These are phyloP conservation scores for Gadus macrocephalus DNA, from an alignment of 2,113 vertebrate genomes.

Conservation along the genomic window DNA sequence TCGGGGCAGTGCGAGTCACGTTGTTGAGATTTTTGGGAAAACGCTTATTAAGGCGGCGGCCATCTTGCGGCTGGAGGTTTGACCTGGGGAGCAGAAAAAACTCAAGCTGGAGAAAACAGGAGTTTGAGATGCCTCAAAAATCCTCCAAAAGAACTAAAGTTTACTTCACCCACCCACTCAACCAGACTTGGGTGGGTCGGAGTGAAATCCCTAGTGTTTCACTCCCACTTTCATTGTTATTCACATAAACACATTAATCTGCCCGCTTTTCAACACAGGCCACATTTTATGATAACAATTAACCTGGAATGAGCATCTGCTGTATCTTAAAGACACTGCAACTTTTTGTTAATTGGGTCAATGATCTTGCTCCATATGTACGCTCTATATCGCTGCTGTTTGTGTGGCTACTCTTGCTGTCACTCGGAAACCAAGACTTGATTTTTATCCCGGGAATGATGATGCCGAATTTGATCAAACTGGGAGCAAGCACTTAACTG, in stretches of 20 bases:
- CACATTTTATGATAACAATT: conserved; percentile 56
- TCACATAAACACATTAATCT: conserved; percentile 56
- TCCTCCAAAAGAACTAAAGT: conserved; percentile 6
- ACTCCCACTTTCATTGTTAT: conserved; percentile 25
- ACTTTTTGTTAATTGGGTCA: not conserved
- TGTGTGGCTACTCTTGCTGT: not conserved
- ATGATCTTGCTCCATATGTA: not conserved
- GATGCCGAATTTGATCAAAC: conserved; percentile 15
- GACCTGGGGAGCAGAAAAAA: too few species aligned
- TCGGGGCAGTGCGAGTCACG: too few species aligned
- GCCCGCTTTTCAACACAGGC: conserved; percentile 40
- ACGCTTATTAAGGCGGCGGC: too few species aligned
- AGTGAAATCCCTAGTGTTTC: too few species aligned
- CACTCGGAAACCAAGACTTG: conserved; percentile 1
- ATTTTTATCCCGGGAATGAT: conserved; percentile 1
- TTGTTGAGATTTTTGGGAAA: too few species aligned
- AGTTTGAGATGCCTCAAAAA: too few species aligned
- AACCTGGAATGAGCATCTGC: conserved; percentile 56
- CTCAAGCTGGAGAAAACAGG: too few species aligned
- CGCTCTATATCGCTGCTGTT: not conserved
- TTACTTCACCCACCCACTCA: conserved; percentile 14
- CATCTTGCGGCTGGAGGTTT: too few species aligned
- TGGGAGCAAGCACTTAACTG: too few species aligned
- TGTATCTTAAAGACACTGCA: conserved; percentile 28
- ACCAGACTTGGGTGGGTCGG: too few species aligned